Conservation (phyloP, 2,888 invertebrate species). For the Drosophila anomelani region DNA sequence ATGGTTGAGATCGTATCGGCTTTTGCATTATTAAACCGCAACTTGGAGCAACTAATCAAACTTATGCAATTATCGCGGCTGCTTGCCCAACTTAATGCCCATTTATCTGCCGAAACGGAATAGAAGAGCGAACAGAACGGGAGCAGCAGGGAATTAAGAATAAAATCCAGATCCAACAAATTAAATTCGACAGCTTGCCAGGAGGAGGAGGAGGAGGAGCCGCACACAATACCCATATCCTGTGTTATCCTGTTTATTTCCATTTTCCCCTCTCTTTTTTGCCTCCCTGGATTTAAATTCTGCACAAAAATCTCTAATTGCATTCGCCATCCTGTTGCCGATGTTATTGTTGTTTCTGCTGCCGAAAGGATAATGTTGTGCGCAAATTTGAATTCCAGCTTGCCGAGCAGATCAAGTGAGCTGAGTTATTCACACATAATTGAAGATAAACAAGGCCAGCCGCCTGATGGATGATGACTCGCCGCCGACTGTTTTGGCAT, state of each 20-base stretch:
- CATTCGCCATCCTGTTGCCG: conserved; percentile 9
- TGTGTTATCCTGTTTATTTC: conserved; percentile 2
- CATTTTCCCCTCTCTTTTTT: not conserved
- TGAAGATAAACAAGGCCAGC: conserved; percentile 19
- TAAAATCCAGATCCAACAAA: conserved; percentile 45
- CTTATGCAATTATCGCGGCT: conserved; percentile 71
- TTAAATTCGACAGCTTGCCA: conserved; percentile 44
- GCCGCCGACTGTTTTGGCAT: not conserved
- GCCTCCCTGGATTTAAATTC: conserved; percentile 32
- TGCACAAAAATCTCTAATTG: conserved; percentile 45
- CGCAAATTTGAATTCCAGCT: conserved; percentile 10
- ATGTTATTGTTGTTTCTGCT: not conserved
- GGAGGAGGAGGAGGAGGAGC: not conserved
- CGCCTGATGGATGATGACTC: conserved; percentile 6
- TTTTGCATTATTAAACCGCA: conserved; percentile 48
- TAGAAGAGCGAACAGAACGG: no score
- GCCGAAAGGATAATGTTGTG: conserved; percentile 14
- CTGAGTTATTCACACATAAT: conserved; percentile 22
- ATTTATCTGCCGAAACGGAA: conserved; percentile 38
- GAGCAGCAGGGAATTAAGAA: conserved; percentile 2
- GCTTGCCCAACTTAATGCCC: conserved; percentile 65
- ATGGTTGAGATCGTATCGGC: conserved; percentile 17
- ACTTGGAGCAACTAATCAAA: conserved; percentile 69
- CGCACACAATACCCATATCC: not conserved
- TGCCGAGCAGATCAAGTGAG: conserved; percentile 21